Percentiles rank a stretch among this genome's conserved stretches.
Evolutionary conservation across 2,888 invertebrate genomes (phyloP).

Genomic region (Meliscaeva auricollis): DNA sequence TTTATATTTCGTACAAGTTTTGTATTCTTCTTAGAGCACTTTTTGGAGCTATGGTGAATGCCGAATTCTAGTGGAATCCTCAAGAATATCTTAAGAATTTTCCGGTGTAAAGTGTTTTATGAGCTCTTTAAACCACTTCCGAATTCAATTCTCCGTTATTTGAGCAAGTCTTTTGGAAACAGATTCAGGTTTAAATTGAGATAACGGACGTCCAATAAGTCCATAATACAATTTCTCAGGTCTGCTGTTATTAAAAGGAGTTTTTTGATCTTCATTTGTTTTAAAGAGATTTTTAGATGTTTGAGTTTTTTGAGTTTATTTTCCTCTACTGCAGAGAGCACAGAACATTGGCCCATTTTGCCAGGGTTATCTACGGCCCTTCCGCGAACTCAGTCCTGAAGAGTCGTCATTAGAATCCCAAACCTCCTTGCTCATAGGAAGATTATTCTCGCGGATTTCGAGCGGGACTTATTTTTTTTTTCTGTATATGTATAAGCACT

Average conservation of each 20-base stretch:
- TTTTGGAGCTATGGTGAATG: slow-evolving; percentile 3
- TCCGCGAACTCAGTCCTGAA: slow-evolving; percentile 10
- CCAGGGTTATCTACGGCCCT: neutral
- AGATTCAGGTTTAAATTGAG: neutral
- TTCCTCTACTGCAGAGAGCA: slow-evolving; percentile 5
- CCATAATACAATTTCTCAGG: slow-evolving; percentile 18
- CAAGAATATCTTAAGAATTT: slow-evolving; percentile 1
- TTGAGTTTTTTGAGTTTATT: slow-evolving; percentile 12
- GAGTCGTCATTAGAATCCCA: neutral
- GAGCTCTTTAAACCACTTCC: slow-evolving; percentile 14
- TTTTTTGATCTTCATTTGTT: slow-evolving; percentile 9
- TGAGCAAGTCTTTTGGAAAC: neutral
- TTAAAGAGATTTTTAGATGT: neutral
- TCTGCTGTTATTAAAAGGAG: slow-evolving; percentile 6
- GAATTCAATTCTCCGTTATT: slow-evolving; percentile 9
- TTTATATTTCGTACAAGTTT: neutral
- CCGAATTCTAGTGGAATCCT: slow-evolving; percentile 7
- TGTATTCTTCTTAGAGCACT: slow-evolving; percentile 3
- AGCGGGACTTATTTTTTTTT: neutral
- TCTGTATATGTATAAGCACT: neutral
- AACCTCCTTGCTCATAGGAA: slow-evolving; percentile 18
- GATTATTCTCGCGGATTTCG: slow-evolving; percentile 19
- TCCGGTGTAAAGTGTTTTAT: neutral
- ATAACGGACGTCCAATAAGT: slow-evolving; percentile 2
- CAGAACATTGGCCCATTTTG: neutral